Percentiles rank a stretch among this genome's conserved stretches.
Conservation (phyloP, 2,113 vertebrate genomes). For the Leiothrix lutea region DNA sequence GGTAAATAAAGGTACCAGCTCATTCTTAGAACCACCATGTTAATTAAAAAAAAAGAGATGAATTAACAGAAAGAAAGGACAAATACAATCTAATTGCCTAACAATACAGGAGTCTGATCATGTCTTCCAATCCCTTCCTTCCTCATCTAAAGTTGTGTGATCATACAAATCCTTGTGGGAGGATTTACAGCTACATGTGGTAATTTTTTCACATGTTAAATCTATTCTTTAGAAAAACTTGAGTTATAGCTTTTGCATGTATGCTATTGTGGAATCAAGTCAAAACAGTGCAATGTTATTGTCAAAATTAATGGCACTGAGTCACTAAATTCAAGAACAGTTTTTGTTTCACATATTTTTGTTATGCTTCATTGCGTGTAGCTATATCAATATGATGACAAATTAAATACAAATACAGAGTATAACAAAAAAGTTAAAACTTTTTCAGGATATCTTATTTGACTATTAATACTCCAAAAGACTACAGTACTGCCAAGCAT, state of each 20-base stretch:
- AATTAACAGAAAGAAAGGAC: background rate
- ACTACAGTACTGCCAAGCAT: background rate
- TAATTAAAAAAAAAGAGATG: background rate
- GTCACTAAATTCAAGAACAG: background rate
- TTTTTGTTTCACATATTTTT: background rate
- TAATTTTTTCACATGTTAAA: background rate
- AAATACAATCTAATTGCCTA: background rate
- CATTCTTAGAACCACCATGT: background rate
- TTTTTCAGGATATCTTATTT: background rate
- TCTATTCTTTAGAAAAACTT: background rate
- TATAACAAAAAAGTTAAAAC: background rate
- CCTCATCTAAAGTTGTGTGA: background rate
- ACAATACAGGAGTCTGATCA: background rate
- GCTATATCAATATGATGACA: background rate
- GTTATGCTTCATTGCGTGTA: background rate
- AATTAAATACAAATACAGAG: background rate
- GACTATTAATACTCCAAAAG: background rate
- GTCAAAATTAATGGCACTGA: background rate
- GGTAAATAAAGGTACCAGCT: background rate
- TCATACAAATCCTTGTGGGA: background rate
- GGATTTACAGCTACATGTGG: background rate
- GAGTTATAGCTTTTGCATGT: background rate
- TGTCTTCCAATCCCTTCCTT: background rate
- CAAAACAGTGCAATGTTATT: background rate
- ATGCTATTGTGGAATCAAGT: background rate